phyloP scores from a whole-genome alignment of 2,797 vertebrate genomes.

The Chromobotia macracanthus region DNA sequence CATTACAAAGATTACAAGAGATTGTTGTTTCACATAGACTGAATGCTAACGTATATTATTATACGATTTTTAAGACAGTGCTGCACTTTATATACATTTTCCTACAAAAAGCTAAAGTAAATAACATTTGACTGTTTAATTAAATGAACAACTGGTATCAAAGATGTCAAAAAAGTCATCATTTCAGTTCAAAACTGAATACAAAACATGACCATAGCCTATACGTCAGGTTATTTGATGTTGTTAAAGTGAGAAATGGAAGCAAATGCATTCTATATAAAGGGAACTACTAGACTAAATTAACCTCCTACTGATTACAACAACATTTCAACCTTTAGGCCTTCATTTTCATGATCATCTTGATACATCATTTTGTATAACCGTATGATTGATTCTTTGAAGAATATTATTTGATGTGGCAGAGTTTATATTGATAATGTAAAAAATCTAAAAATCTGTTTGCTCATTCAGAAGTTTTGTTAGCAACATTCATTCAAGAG shows the following conservation, averaged over 20 bases:
- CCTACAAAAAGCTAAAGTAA: not conserved
- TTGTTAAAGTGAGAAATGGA: not conserved
- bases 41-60: not conserved
- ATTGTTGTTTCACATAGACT: not conserved
- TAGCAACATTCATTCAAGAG: not conserved
- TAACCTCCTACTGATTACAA: not conserved
- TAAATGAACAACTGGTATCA: not conserved
- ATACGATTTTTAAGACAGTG: too few relatives aligned
- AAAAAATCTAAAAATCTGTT: not conserved
- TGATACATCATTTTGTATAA: not conserved
- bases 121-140: not conserved
- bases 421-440: not conserved
- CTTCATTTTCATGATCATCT: not conserved
- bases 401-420: not conserved
- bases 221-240: not conserved
- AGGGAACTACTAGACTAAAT: not conserved
- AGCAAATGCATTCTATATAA: not conserved
- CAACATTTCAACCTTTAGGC: not conserved
- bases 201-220: not conserved
- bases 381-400: not conserved
- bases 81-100: not conserved
- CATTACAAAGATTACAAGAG: not conserved
- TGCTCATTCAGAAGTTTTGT: not conserved
- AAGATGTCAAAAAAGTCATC: not conserved
- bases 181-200: not conserved